Evolutionary conservation across 2,888 invertebrate genomes (phyloP), one percentile per base, ranked within the genome.

Genomic region (Sabatieria punctata): DNA sequence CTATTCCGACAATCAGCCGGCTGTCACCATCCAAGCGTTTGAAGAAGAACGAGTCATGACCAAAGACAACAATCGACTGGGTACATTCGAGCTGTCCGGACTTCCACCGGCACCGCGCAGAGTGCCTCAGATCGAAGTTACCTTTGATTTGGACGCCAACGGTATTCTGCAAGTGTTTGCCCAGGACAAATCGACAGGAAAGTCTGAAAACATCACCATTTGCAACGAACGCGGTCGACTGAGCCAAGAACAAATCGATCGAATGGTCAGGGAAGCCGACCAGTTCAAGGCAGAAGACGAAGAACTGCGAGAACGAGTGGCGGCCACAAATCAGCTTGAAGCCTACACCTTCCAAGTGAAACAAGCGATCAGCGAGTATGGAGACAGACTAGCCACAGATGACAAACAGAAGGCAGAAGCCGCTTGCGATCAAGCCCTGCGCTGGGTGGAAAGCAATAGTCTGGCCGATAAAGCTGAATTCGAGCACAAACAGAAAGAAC

Each of bases 31-130:
- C 65, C 54, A 68, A 64, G 89, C 91, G 0, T 95, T 85, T 68
- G 95, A 99, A 73, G 95, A 97, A 59, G 97, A 99, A 71, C 80
- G 97, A 61, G 89, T 95, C 24, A 93, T 97, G 95, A 95, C 95
- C 55, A 95, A 95, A 71, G 95, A 97, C 72, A 97, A 99, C 72
- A 93, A 99, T 71, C 74, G 89, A 54, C 75, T 99, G 51, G 97
- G 97, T 53, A 95, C 93, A 71, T 99, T 97, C 71, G 95, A 99
- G 65, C 72, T 95, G 30, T 11, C 30, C 8, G 30, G 30, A 8
- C 8, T 30, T 30, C 8, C 8, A 11, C 30, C 30, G 30, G 30
- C 30, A 15, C 30, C 30, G 8, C 30, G 30, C 30, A 15, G 30
- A 8, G 15, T 8, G 8, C 30, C 30, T 8, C 30, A 30, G 15